phyloP scores from a whole-genome alignment of 2,113 vertebrate genomes.

The Eurypyga helias region DNA sequence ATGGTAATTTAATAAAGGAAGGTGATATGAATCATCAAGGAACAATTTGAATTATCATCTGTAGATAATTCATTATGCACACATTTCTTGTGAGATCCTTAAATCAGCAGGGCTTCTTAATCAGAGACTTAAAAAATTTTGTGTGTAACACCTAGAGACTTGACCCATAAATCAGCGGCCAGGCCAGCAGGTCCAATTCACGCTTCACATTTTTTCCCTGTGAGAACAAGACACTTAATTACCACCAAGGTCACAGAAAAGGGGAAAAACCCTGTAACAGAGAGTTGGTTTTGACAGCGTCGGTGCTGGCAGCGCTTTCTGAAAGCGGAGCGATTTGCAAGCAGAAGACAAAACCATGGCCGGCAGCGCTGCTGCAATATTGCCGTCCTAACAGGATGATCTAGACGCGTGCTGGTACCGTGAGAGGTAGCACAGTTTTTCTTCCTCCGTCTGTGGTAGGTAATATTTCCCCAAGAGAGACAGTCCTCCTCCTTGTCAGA shows the following conservation, averaged over 20 bases:
- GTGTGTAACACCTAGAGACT: conserved; percentile 71
- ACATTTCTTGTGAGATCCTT: conserved; percentile 75
- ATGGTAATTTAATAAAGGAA: conserved; percentile 71
- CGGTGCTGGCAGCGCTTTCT: conserved; percentile 46
- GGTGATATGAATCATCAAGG: conserved; percentile 70
- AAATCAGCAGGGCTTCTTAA: conserved; percentile 78
- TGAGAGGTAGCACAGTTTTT: not conserved
- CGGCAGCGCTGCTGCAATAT: not conserved
- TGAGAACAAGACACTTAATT: conserved; percentile 71
- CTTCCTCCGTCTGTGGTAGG: not conserved
- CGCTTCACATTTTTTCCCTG: conserved; percentile 50
- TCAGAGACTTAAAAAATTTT: conserved; percentile 74
- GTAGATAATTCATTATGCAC: conserved; percentile 78
- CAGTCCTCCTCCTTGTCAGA: not conserved
- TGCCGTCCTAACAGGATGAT: not conserved
- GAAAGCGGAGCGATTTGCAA: conserved; percentile 25
- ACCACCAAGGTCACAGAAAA: conserved; percentile 69
- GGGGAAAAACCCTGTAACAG: conserved; percentile 31
- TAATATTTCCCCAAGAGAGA: not conserved
- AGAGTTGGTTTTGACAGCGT: conserved; percentile 40
- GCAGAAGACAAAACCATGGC: not conserved
- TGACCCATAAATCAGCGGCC: conserved; percentile 77
- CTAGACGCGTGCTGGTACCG: not conserved
- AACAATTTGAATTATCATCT: conserved; percentile 74
- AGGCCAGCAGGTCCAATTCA: conserved; percentile 66